A percentile compares a stretch with the other conserved stretches of the same genome.
Evolutionary conservation across 1,140 invertebrate species (phyloP).

Genomic region (Dendrolimus kikuchii): DNA sequence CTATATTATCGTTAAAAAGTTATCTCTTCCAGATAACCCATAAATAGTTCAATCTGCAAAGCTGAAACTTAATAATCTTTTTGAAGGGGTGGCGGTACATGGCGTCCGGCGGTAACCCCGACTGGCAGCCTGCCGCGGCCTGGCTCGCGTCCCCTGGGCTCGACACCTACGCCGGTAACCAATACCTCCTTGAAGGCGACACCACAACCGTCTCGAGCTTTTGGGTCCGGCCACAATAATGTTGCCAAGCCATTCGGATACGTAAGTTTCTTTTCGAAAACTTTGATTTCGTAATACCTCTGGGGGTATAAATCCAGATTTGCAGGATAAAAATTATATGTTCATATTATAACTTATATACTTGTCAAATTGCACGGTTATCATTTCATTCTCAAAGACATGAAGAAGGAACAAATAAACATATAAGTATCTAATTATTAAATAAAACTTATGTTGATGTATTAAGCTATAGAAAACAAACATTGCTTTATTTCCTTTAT

Average conservation of each 20-base stretch:
- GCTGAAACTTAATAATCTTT: slow-evolving; percentile 5
- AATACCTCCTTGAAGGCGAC: slow-evolving; percentile 89
- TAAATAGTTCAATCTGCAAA: too few relatives aligned
- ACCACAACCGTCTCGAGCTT: slow-evolving; percentile 78
- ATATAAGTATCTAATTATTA: too few relatives aligned
- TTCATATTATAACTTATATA: too few relatives aligned
- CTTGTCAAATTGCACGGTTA: too few relatives aligned
- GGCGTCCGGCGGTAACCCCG: slow-evolving; percentile 84
- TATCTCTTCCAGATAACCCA: too few relatives aligned
- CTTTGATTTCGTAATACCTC: slow-evolving; percentile 6
- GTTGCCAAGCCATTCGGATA: slow-evolving; percentile 86
- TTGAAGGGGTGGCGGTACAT: slow-evolving; percentile 84
- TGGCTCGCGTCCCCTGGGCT: slow-evolving; percentile 70
- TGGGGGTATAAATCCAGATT: neutral
- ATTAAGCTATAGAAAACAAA: too few relatives aligned
- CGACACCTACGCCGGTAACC: slow-evolving; percentile 81
- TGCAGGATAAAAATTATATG: too few relatives aligned
- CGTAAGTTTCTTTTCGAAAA: slow-evolving; percentile 33
- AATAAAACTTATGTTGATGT: too few relatives aligned
- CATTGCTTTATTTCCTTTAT: too few relatives aligned
- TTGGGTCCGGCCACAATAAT: slow-evolving; percentile 90
- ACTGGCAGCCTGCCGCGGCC: slow-evolving; percentile 78
- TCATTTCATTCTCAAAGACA: too few relatives aligned
- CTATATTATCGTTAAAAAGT: too few relatives aligned
- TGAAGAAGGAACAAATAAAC: too few relatives aligned